phyloP scores from a whole-genome alignment of 1,140 invertebrate genomes.

The Lethrus apterus region DNA sequence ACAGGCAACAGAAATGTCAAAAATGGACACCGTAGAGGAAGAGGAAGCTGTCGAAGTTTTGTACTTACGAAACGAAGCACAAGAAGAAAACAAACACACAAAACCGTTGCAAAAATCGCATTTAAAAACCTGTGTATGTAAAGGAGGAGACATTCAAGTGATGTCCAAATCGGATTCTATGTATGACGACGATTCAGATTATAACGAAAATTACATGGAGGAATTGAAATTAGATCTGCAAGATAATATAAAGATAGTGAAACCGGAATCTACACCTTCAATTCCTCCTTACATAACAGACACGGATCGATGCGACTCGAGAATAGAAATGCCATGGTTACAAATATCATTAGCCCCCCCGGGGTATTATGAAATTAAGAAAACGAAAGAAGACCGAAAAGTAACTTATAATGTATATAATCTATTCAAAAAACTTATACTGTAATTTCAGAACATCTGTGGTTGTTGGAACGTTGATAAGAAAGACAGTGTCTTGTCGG shows the following conservation, averaged over 20 bases:
- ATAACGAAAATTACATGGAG: conserved; percentile 6
- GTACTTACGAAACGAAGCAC: no score
- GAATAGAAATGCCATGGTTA: conserved; percentile 9
- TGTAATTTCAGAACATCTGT: not conserved
- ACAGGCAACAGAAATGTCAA: no score
- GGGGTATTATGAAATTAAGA: not conserved
- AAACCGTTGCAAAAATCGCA: no score
- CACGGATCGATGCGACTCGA: conserved; percentile 1
- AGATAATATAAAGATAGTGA: not conserved
- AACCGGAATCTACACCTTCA: not conserved
- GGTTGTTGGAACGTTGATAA: conserved; percentile 1
- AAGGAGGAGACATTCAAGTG: no score
- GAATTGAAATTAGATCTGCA: not conserved
- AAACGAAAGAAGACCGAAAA: not conserved
- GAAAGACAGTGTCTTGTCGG: conserved; percentile 4
- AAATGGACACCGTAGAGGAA: no score
- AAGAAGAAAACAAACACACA: no score
- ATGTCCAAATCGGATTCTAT: no score
- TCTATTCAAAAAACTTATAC: no score
- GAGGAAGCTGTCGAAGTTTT: no score
- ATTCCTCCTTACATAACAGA: not conserved
- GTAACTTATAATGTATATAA: no score
- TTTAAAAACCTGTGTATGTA: no score
- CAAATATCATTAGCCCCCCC: conserved; percentile 3
- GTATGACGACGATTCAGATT: conserved; percentile 5